Percentiles rank a stretch among this genome's conserved stretches.
These are phyloP conservation scores for Clostera curtula DNA, from an alignment of 2,888 invertebrate genomes.

Conservation along the genomic window DNA sequence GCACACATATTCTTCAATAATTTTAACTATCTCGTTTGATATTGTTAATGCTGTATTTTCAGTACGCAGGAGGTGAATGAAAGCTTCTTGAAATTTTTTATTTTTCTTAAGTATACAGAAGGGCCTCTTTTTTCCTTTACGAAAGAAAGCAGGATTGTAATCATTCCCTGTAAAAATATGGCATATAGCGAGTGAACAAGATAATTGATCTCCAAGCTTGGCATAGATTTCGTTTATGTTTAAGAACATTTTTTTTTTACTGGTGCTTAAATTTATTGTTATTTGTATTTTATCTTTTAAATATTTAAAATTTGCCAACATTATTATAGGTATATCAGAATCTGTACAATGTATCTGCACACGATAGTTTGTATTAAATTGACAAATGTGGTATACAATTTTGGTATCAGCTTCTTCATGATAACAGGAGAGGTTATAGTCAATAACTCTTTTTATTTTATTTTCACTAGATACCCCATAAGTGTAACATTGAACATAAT, in stretches of 20 bases:
- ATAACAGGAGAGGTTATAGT: conserved; percentile 10
- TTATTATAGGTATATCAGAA: conserved; percentile 3
- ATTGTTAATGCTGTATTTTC: conserved; percentile 3
- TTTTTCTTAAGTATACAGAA: conserved; percentile 3
- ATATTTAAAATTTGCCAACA: conserved; percentile 8
- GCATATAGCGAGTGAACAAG: conserved; percentile 8
- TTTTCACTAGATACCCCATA: conserved; percentile 9
- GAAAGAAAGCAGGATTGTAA: conserved; percentile 7
- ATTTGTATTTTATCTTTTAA: conserved; percentile 9
- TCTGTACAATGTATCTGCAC: conserved; percentile 8
- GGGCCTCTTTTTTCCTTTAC: conserved; percentile 4
- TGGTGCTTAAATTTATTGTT: conserved; percentile 11
- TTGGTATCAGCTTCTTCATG: conserved; percentile 14
- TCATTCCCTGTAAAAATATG: conserved; percentile 6
- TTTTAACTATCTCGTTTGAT: conserved; percentile 5
- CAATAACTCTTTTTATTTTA: conserved; percentile 11
- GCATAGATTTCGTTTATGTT: conserved; percentile 9
- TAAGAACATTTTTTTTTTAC: conserved; percentile 8
- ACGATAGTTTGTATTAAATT: conserved; percentile 10
- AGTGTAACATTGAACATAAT: conserved; percentile 10
- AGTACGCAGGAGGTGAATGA: conserved; percentile 2
- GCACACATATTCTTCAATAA: conserved; percentile 10
- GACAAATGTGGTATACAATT: conserved; percentile 12
- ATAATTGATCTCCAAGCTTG: conserved; percentile 7
- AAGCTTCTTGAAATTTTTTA: conserved; percentile 2